A percentile compares a stretch with the other conserved stretches of the same genome.
phyloP scores from a whole-genome alignment of 1,140 invertebrate species.

The Drosophila parabipectinata region DNA sequence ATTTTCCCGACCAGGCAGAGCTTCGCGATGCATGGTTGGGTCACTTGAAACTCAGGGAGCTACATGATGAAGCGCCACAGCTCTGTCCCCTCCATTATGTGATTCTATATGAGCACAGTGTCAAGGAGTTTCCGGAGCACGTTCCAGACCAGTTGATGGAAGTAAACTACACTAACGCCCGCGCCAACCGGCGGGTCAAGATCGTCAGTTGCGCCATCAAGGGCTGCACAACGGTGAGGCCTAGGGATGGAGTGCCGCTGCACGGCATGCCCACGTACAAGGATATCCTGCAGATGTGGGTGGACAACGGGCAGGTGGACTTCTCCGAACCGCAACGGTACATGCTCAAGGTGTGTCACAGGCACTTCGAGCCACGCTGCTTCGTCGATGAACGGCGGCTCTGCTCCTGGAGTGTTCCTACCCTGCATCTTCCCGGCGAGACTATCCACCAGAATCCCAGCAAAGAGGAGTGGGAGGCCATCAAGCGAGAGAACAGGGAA shows the following conservation, averaged over 20 bases:
- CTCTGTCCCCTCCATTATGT: slow-evolving; percentile 59
- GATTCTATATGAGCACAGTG: slow-evolving; percentile 54
- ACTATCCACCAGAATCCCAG: slow-evolving; percentile 50
- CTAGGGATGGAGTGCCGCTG: slow-evolving; percentile 43
- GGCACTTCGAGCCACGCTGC: slow-evolving; percentile 64
- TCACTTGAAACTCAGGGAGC: slow-evolving; percentile 32
- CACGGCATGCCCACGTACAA: slow-evolving; percentile 52
- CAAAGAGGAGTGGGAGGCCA: slow-evolving; percentile 42
- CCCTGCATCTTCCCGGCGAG: slow-evolving; percentile 45
- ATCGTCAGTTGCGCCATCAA: slow-evolving; percentile 52
- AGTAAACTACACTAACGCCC: slow-evolving; percentile 30
- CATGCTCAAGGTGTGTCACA: slow-evolving; percentile 58
- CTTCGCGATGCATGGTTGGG: slow-evolving; percentile 43
- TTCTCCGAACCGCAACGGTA: slow-evolving; percentile 54
- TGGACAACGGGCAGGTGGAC: slow-evolving; percentile 56
- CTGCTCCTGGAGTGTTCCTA: slow-evolving; percentile 63
- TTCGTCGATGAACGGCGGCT: slow-evolving; percentile 35
- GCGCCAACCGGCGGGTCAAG: slow-evolving; percentile 40
- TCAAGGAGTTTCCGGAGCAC: slow-evolving; percentile 31
- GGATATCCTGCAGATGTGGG: slow-evolving; percentile 66
- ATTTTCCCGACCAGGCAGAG: slow-evolving; percentile 23
- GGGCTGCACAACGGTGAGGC: slow-evolving; percentile 44
- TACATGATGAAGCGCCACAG: neutral
- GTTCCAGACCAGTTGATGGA: slow-evolving; percentile 13
- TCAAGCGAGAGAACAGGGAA: neutral